Evolutionary conservation across 1,140 invertebrate species (phyloP).

Genomic region (Brachionus plicatilis): DNA sequence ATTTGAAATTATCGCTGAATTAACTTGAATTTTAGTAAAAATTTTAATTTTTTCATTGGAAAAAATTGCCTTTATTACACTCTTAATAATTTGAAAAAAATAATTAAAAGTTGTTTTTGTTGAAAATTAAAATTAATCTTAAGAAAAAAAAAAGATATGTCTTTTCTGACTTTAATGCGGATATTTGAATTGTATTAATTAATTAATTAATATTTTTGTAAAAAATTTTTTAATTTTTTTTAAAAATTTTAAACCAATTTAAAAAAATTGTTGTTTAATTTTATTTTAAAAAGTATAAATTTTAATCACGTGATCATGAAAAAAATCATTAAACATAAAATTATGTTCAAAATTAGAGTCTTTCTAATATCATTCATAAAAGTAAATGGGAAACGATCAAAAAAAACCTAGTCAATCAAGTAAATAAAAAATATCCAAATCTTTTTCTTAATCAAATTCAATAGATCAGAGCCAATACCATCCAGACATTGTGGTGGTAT

Average conservation of each 20-base stretch:
- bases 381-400: constrained; percentile 26
- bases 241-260: neutral
- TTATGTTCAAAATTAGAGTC: neutral
- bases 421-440: neutral
- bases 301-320: neutral
- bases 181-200: too few species aligned
- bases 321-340: neutral
- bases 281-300: neutral
- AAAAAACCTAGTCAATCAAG: constrained; percentile 22
- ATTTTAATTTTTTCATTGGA: neutral
- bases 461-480: constrained; percentile 8
- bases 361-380: neutral
- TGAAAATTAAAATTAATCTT: too few species aligned
- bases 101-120: too few species aligned
- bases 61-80: too few species aligned
- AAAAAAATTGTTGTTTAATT: neutral
- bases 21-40: neutral
- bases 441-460: neutral
- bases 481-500: constrained; percentile 38
- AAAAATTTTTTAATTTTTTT: neutral
- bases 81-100: too few species aligned
- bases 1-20: neutral
- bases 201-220: too few species aligned
- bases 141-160: too few species aligned
- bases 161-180: too few species aligned